Evolutionary conservation across 1,140 invertebrate genomes (phyloP).

Genomic region (Orchestia grillus): DNA sequence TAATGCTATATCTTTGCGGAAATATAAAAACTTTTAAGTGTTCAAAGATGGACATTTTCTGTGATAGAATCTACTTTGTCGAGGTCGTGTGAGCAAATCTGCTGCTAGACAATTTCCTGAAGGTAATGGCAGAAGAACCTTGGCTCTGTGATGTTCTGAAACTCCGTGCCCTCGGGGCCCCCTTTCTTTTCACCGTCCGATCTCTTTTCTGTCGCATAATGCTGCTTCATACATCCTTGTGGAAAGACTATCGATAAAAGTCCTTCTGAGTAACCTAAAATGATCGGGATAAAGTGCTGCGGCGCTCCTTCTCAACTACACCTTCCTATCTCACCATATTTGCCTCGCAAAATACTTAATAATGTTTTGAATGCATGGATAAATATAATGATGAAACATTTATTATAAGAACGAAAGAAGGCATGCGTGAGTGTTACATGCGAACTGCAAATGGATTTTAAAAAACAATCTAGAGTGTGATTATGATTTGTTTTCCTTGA

Average conservation of each 20-base stretch:
- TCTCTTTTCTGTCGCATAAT: conserved; percentile 29
- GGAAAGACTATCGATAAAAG: conserved; percentile 46
- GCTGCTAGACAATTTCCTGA: conserved; percentile 55
- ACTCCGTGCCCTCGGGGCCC: conserved; percentile 9
- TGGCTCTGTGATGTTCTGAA: conserved; percentile 48
- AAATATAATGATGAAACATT: neutral
- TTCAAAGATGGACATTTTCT: conserved; percentile 38
- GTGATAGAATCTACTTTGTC: conserved; percentile 28
- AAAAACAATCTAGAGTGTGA: neutral
- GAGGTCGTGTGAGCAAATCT: conserved; percentile 52
- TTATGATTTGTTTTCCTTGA: neutral
- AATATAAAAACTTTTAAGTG: conserved; percentile 32
- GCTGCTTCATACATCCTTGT: conserved; percentile 37
- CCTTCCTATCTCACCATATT: neutral
- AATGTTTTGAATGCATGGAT: neutral
- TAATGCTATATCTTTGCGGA: neutral
- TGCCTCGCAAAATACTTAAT: neutral
- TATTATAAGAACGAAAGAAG: neutral
- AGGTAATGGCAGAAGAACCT: conserved; percentile 26
- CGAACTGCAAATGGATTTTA: neutral
- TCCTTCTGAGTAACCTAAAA: conserved; percentile 6
- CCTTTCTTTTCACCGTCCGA: conserved; percentile 1
- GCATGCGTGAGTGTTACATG: neutral
- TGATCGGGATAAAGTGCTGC: conserved; percentile 4
- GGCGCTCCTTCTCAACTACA: neutral